phyloP scores from a whole-genome alignment of 2,113 vertebrate species.

The Parotia lawesii region DNA sequence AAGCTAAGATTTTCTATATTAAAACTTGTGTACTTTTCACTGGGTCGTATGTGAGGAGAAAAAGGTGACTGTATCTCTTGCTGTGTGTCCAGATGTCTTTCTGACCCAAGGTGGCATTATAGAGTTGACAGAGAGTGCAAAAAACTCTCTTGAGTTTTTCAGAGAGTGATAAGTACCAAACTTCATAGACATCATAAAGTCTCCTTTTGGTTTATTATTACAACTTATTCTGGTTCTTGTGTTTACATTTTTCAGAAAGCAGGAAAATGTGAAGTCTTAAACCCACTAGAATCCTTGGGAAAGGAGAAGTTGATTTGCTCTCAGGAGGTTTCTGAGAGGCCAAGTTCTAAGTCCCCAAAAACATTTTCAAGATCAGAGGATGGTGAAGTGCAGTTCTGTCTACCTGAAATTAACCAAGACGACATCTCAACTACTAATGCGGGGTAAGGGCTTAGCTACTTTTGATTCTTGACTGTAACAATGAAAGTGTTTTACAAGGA shows the following conservation, averaged over 20 bases:
- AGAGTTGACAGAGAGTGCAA: background rate
- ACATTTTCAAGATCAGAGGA: background rate
- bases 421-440: background rate
- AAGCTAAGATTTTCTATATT: background rate
- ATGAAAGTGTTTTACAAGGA: background rate
- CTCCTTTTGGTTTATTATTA: background rate
- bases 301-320: background rate
- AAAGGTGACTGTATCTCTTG: background rate
- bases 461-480: background rate
- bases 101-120: background rate
- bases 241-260: slow-evolving; percentile 42
- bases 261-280: background rate
- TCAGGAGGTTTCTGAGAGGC: background rate
- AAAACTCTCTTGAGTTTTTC: background rate
- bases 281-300: background rate
- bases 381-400: background rate
- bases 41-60: background rate
- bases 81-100: background rate
- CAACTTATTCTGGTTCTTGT: background rate
- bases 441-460: slow-evolving; percentile 43
- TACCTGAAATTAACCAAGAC: background rate
- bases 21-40: background rate
- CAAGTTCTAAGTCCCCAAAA: background rate
- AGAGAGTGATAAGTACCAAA: background rate
- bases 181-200: background rate